These are phyloP conservation scores for Odontamblyopus rebecca DNA, from an alignment of 2,797 vertebrate genomes.

Conservation along the genomic window DNA sequence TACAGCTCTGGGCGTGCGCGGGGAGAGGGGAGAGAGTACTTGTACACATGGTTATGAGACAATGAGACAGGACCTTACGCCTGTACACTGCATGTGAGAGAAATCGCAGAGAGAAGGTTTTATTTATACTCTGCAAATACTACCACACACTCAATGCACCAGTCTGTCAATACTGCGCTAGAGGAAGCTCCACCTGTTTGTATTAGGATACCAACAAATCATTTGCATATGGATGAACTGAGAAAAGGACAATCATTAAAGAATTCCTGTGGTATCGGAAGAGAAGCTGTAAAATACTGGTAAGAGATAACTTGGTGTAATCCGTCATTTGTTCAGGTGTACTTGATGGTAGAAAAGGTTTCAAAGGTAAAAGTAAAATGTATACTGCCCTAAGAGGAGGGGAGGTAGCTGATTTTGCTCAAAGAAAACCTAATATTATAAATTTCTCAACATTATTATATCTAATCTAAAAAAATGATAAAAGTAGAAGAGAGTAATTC, in stretches of 20 bases:
- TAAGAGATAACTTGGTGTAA: no score
- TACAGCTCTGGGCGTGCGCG: conserved; percentile 39
- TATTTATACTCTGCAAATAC: conserved; percentile 8
- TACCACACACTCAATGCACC: background rate
- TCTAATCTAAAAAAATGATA: no score
- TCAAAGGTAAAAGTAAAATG: no score
- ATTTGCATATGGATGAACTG: background rate
- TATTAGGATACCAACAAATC: background rate
- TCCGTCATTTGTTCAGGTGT: no score
- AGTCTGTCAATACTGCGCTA: background rate
- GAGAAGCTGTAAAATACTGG: no score
- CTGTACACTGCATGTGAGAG: conserved; percentile 2
- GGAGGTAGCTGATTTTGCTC: no score
- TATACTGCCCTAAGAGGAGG: no score
- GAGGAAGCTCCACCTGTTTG: background rate
- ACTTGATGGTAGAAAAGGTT: no score
- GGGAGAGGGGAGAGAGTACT: conserved; percentile 5
- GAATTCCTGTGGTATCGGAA: no score
- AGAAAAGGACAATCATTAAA: background rate
- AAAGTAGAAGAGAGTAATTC: no score
- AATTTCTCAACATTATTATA: no score
- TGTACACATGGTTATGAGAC: conserved; percentile 12
- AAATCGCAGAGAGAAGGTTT: conserved; percentile 15
- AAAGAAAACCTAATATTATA: no score
- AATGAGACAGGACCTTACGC: background rate